phyloP scores from a whole-genome alignment of 1,140 invertebrate genomes.

The Magallana gigas region DNA sequence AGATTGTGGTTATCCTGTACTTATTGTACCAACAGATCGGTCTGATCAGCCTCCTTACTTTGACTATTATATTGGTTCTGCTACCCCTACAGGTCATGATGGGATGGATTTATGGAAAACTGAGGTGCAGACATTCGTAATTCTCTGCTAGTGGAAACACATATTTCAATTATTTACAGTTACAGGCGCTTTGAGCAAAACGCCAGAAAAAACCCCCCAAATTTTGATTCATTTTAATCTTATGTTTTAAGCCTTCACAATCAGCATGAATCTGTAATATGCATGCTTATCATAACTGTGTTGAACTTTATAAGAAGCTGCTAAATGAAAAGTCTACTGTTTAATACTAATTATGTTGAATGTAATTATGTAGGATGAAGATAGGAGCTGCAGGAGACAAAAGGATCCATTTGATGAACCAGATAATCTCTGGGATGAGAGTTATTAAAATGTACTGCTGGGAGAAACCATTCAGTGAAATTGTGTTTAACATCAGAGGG shows the following conservation, averaged over 20 bases:
- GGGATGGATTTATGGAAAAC: slow-evolving; percentile 48
- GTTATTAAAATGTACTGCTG: slow-evolving; percentile 88
- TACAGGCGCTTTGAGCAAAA: too few species aligned
- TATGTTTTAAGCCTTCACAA: too few species aligned
- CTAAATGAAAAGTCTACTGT: too few species aligned
- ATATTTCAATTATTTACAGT: too few species aligned
- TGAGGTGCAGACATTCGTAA: slow-evolving; percentile 47
- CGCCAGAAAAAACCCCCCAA: too few species aligned
- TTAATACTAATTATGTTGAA: too few species aligned
- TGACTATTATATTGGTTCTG: slow-evolving; percentile 47
- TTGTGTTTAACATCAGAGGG: too few species aligned
- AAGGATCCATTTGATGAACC: slow-evolving; percentile 85
- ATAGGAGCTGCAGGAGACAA: slow-evolving; percentile 41
- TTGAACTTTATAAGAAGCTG: too few species aligned
- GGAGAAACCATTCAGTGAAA: slow-evolving; percentile 44
- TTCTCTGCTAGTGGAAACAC: too few species aligned
- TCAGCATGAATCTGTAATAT: too few species aligned
- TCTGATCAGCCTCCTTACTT: slow-evolving; percentile 40
- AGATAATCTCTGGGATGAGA: slow-evolving; percentile 91
- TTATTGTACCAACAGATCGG: slow-evolving; percentile 56
- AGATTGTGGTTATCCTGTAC: slow-evolving; percentile 51
- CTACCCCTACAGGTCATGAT: slow-evolving; percentile 50
- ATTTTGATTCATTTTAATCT: too few species aligned
- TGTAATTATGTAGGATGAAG: not conserved
- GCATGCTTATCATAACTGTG: too few species aligned